phyloP scores from a whole-genome alignment of 2,113 vertebrate genomes.

The Fregata magnificens region DNA sequence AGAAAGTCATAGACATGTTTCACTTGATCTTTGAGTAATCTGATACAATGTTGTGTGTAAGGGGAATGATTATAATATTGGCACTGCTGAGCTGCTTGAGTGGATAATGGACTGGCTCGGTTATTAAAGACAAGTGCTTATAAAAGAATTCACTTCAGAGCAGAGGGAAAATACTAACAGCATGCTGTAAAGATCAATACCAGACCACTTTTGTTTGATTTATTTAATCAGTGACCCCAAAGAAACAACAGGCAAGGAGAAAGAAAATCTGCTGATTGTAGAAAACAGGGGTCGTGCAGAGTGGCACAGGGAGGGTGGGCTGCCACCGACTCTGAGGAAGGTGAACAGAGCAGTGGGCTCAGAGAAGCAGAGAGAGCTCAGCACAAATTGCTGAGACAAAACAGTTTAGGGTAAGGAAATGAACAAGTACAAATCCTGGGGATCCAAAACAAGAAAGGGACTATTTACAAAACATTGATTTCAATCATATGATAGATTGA shows the following conservation, averaged over 20 bases:
- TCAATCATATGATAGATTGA: not conserved
- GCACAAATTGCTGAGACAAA: not conserved
- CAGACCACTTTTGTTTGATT: conserved; percentile 9
- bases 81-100: not conserved
- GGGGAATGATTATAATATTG: not conserved
- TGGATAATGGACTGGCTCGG: not conserved
- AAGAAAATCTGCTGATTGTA: not conserved
- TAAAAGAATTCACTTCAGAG: conserved; percentile 29
- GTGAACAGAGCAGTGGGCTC: not conserved
- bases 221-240: conserved; percentile 23
- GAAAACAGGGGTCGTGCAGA: not conserved
- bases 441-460: not conserved
- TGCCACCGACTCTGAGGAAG: rapidly evolving
- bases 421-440: not conserved
- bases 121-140: conserved; percentile 37
- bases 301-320: rapidly evolving
- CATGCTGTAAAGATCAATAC: conserved; percentile 12
- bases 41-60: not conserved
- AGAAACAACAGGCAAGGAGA: not conserved
- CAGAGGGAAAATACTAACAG: not conserved
- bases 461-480: not conserved
- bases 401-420: not conserved
- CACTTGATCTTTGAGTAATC: not conserved
- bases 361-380: not conserved
- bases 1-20: not conserved